Evolutionary conservation across 2,113 vertebrate genomes (phyloP), one percentile per base, ranked within the genome.

Genomic region (Amphiprion ocellaris): DNA sequence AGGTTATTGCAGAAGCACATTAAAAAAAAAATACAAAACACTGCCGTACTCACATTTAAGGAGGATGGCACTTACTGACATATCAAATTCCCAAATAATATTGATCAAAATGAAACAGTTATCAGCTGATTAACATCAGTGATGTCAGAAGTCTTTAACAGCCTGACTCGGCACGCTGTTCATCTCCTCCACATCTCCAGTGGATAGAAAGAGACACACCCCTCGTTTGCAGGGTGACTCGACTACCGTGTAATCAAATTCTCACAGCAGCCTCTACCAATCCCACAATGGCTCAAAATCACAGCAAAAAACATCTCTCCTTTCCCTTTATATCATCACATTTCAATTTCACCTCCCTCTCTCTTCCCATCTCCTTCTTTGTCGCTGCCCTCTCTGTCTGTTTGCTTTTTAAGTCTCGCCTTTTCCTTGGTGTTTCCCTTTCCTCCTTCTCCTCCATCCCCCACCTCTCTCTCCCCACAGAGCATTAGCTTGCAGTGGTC

Each of bases 401-500:
- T 65, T 56, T 78, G 74, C 71, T 79, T 85, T 78, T 84, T 77
- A 74, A 73, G 63, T 83, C 72, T 46, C 72, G 54, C 74, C 65
- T 89, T 83, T 85, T 78, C 54, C 58, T 65, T 47, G 39, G 84
- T 87, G 69, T 76, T 82, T 85, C 79, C 83, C 74, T 68, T 70
- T 52, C 30, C 52, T 47, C 61, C 4, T 59, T n/a, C 44, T 14
- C 11, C 39, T 8, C 61, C 26, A 58, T 28, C 30, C 15, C 58
- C 55, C 30, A 21, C 52, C 52, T 2, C 44, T 41, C 72, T 93
- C 86, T 91, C 85, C 91, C 91, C 87, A 83, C 82, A 91, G 89
- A 88, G 90, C 69, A 92, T 95, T 93, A 92, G 87, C 88, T 94
- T 91, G 87, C 90, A 92, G 94, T 89, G 91, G 89, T 92, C 94